Base-by-base conservation (phyloP, 2,113 vertebrate species). In the Sinocyclocheilus anshuiensis region DNA sequence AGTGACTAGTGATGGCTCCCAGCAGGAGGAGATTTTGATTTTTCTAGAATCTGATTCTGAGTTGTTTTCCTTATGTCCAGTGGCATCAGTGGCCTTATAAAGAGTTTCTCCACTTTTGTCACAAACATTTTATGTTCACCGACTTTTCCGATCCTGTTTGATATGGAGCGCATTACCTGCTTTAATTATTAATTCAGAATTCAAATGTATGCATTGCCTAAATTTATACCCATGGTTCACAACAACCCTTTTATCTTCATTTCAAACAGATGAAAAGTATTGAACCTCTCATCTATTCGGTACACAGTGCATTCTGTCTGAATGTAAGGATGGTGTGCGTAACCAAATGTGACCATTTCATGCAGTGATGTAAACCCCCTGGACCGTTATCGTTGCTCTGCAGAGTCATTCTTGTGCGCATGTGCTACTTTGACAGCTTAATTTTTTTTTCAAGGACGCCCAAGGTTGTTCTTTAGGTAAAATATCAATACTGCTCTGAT, bases 191-290 rank as follows among this genome's bases (percentile, higher is more conserved):
- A 20, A 45, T 48, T 67, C 22, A 26, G 42, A 67, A 29, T 48
- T 81, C 39, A 67, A 79, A 79, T 59, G 29, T 39, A 61, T 59
- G 15, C 11, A 15, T 36, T 57, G 22, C 22, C 55, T 24, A 24
- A 16, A 80, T 39, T 9, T 80, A n/a, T 63, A 80, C 84, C 83
- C 55, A 76, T 16, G 22, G 6, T 84, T 83, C 11, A 83, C 86
- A 76, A 9, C 50, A 65, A 50, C 22, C 42, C 50, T 83, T 95
- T 91, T 94, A 94, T 94, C 96, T 96, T 94, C 95, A 93, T 96
- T 95, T 95, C 94, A 95, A 96, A 96, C 96, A 97, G 96, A 97
- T 97, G 94, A 96, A 97, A 95, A 96, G 96, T 97, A 96, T 97
- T 94, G 96, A 97, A 93, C 96, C 96, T 94, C 94, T 96, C 95